Base-by-base conservation (phyloP, 2,113 vertebrate species). In the Perca schrenkii region DNA sequence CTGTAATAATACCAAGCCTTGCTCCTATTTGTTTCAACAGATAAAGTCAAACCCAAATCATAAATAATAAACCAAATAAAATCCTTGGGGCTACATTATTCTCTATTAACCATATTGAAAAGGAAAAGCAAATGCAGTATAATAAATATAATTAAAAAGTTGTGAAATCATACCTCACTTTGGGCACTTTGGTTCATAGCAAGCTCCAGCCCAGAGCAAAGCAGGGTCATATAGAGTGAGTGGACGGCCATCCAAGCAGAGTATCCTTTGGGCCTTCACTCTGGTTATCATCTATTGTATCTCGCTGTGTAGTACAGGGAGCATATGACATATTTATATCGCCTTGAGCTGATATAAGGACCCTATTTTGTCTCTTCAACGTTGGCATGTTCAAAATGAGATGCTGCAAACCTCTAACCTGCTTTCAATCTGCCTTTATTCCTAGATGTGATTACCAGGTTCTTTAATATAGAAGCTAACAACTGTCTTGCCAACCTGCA, bases 121-220 rank as follows among this genome's bases (percentile, higher is more conserved):
- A 79, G 47, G n/a, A 85, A 73, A 34, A 40, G 58, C 21, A 78
- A 77, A 49, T n/a, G 2, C 28, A 28, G 28, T 28, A 49, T 57
- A n/a, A 76, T 43, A 22, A 83, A 70, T 53, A 65, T 4, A 25
- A 74, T 34, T 40, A 57, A 2, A 73, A 74, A 76, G 12, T 62
- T 62, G 6, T 60, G 19, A 79, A 82, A 66, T 82, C 73, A 65
- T 54, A 80, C 83, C 85, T 85, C 82, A 73, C 40, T 17, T 52
- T 79, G 83, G 67, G 86, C 91, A 89, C 89, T 90, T 91, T 91
- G 92, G 87, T 94, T 87, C 84, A 53, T 31, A 71, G 86, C 34
- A 84, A 74, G 74, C 83, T 80, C 53, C 74, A 25, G 10, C 54
- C 50, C 68, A 75, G 71, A 88, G 74, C 78, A 74, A 31, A 74